phyloP scores from a whole-genome alignment of 2,113 vertebrate genomes.

The Pterophyllum scalare region DNA sequence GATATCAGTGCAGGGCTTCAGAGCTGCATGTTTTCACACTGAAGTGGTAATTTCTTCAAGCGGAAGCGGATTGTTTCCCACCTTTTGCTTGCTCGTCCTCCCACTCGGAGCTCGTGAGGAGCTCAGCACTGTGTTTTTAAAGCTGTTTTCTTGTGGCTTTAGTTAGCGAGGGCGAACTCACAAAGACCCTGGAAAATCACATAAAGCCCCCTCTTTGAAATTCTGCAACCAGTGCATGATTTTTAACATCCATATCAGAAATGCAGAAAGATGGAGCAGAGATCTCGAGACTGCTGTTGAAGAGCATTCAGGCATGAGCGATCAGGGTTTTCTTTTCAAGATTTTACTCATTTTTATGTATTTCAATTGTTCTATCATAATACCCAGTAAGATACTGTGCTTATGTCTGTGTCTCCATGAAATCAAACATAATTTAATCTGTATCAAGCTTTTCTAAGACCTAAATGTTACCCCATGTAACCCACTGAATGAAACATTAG shows the following conservation, averaged over 20 bases:
- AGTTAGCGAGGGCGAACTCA: slow-evolving; percentile 42
- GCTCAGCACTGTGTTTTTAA: slow-evolving; percentile 43
- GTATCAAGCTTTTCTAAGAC: neutral
- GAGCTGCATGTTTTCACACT: slow-evolving; percentile 53
- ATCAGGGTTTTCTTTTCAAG: neutral
- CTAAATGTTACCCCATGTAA: neutral
- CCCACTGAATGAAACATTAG: neutral
- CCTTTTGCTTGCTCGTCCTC: slow-evolving; percentile 60
- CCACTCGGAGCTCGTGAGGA: slow-evolving; percentile 51
- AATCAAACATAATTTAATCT: neutral
- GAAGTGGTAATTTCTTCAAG: slow-evolving; percentile 55
- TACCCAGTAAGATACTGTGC: neutral
- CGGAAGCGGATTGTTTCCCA: slow-evolving; percentile 57
- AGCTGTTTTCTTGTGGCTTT: slow-evolving; percentile 60
- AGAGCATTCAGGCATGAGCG: neutral
- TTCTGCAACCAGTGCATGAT: slow-evolving; percentile 14
- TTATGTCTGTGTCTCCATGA: neutral
- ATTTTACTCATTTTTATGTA: neutral
- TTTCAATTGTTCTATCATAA: neutral
- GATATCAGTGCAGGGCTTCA: slow-evolving; percentile 30
- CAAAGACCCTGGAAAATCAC: slow-evolving; percentile 56
- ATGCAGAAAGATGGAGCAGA: slow-evolving; percentile 5
- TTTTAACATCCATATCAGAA: slow-evolving; percentile 29
- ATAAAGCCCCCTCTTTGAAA: slow-evolving; percentile 35
- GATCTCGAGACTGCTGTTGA: neutral